Base-by-base conservation (phyloP, 2,113 vertebrate species). In the Erpornis zantholeuca region DNA sequence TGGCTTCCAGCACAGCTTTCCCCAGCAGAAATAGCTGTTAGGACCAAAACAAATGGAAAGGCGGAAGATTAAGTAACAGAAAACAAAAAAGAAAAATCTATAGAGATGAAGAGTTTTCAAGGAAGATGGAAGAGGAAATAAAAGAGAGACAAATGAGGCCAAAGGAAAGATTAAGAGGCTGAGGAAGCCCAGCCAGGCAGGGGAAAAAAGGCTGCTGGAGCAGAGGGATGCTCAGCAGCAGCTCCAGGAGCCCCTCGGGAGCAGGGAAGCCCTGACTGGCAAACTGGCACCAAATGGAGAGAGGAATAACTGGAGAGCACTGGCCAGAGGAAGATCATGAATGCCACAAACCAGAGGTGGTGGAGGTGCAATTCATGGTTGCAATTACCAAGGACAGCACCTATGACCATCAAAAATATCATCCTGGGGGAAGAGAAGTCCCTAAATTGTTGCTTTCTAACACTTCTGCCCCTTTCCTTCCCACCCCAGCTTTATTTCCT, bases 81-180 rank as follows among this genome's bases (percentile, higher is more conserved):
- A 94, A 95, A 31, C 42, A 49, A 75, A 69, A 36, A 85, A 82
- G 49, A 69, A 90, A 95, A 95, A 93, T 71, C 68, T 88, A 71
- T 59, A 88, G 63, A 78, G 73, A 95, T 84, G 69, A 77, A 42
- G 57, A 64, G 60, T 64, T 73, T 70, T 77, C 47, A 77, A 87
- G 71, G 56, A 94, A 86, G 66, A 94, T 82, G 70, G 87, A 92
- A 54, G 52, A 85, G 68, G 86, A 88, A 86, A 82, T 84, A 82
- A 76, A 11, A 91, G 52, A 71, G 44, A 82, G 61, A 86, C 36
- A 29, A 72, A 68, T 40, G 57, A 94, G 72, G 57, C 18, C 24
- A 82, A 78, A 88, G 50, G 33, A 40, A 61, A 88, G 28, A 91
- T 70, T 38, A 87, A 92, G 83, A 91, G 64, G 42, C 29, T 57